A percentile compares a stretch with the other conserved stretches of the same genome.
phyloP scores from a whole-genome alignment of 2,113 vertebrate genomes.

The Isichthys henryi region DNA sequence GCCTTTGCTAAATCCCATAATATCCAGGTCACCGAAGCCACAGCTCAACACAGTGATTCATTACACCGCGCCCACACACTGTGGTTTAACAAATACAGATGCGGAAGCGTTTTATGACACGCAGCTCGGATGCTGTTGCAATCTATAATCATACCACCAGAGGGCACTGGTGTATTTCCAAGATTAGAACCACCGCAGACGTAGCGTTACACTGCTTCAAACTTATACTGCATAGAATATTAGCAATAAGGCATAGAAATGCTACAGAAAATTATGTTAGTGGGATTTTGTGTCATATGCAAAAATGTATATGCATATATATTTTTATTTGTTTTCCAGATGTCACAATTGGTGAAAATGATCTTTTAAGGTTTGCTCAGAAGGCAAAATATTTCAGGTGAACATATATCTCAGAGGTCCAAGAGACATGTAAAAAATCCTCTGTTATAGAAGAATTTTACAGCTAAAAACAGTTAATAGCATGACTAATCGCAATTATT shows the following conservation, averaged over 20 bases:
- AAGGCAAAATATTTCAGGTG: not conserved
- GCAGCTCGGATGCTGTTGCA: not conserved
- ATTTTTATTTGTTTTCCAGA: not conserved
- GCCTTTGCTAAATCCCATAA: not conserved
- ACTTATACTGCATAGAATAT: not conserved
- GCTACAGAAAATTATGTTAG: not conserved
- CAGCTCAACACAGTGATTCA: constrained; percentile 26
- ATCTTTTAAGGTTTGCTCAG: not conserved
- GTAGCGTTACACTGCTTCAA: not conserved
- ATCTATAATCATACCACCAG: constrained; percentile 16
- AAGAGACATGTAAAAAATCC: not conserved
- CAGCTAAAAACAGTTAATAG: not conserved
- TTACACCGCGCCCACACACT: constrained; percentile 11
- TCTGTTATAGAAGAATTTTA: not conserved
- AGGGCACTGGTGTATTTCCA: constrained; percentile 30
- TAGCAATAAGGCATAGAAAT: not conserved
- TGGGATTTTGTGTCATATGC: not conserved
- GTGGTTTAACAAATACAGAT: constrained; percentile 22
- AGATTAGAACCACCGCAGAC: not conserved
- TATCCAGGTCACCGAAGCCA: constrained; percentile 17
- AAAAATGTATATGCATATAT: not conserved
- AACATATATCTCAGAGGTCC: not conserved
- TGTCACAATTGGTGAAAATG: not conserved
- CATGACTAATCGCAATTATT: not conserved
- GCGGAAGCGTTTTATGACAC: not conserved